Conservation (phyloP, 2,797 vertebrate genomes). For the Euthynnus affinis region DNA sequence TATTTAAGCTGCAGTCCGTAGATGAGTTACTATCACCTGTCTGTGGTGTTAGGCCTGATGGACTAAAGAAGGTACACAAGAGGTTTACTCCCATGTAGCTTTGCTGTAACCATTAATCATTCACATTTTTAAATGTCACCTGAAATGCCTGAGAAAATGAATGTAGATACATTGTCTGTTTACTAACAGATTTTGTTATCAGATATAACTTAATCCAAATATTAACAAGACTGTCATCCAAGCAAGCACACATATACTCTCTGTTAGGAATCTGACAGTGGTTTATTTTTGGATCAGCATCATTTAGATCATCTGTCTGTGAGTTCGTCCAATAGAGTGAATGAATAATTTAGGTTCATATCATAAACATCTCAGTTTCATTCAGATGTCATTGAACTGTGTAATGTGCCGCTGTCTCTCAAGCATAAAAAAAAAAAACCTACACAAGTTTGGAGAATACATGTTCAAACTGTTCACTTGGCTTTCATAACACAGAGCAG, state of each 20-base stretch:
- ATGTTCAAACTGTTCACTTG: constrained; percentile 71
- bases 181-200: constrained; percentile 2
- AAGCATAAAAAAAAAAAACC: constrained; percentile 32
- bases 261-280: constrained; percentile 2
- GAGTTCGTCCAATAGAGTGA: constrained; percentile 11
- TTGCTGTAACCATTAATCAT: constrained; percentile 15
- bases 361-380: background rate
- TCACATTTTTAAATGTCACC: constrained; percentile 4
- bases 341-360: background rate
- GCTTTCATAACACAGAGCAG: constrained; percentile 61
- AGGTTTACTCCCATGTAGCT: constrained; percentile 33
- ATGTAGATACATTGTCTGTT: background rate
- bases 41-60: constrained; percentile 44
- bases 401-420: background rate
- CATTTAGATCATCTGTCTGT: background rate
- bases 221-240: background rate
- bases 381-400: constrained; percentile 17
- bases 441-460: constrained; percentile 46
- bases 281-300: constrained; percentile 5
- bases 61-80: constrained; percentile 33
- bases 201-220: background rate
- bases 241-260: background rate
- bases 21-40: constrained; percentile 64
- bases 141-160: constrained; percentile 17
- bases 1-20: constrained; percentile 59